These are phyloP conservation scores for Chionomys nivalis DNA, from an alignment of 2,113 vertebrate genomes.

Conservation along the genomic window DNA sequence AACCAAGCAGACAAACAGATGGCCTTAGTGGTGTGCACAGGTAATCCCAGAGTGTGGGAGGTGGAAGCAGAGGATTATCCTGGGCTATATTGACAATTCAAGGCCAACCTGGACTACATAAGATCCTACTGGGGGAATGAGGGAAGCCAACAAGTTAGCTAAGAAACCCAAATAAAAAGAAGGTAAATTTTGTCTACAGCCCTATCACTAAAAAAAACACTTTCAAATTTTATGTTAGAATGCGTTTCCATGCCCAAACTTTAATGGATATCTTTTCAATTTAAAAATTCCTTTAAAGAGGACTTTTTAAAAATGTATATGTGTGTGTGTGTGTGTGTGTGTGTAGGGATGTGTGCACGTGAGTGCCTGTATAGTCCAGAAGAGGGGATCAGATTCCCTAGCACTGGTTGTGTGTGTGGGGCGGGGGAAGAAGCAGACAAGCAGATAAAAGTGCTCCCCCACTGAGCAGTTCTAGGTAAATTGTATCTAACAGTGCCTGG, in stretches of 20 bases:
- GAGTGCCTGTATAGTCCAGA: not conserved
- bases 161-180: not conserved
- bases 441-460: constrained; percentile 35
- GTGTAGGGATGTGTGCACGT: not conserved
- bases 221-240: not conserved
- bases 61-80: not conserved
- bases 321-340: not conserved
- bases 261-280: not conserved
- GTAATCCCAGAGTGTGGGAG: not conserved
- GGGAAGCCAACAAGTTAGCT: not conserved
- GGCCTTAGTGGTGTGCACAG: not conserved
- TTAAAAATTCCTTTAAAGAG: not conserved
- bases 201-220: not conserved
- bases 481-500: constrained; percentile 8
- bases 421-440: not conserved
- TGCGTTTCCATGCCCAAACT: not conserved
- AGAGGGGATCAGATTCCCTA: not conserved
- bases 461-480: constrained; percentile 51
- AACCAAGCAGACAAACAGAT: not conserved
- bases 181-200: not conserved
- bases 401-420: no score
- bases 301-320: not conserved
- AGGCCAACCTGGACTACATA: not conserved
- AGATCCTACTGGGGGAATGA: not conserved
- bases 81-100: not conserved